A percentile compares a stretch with the other conserved stretches of the same genome.
These are phyloP conservation scores for Kryptolebias marmoratus DNA, from an alignment of 2,113 vertebrate genomes.

Conservation along the genomic window DNA sequence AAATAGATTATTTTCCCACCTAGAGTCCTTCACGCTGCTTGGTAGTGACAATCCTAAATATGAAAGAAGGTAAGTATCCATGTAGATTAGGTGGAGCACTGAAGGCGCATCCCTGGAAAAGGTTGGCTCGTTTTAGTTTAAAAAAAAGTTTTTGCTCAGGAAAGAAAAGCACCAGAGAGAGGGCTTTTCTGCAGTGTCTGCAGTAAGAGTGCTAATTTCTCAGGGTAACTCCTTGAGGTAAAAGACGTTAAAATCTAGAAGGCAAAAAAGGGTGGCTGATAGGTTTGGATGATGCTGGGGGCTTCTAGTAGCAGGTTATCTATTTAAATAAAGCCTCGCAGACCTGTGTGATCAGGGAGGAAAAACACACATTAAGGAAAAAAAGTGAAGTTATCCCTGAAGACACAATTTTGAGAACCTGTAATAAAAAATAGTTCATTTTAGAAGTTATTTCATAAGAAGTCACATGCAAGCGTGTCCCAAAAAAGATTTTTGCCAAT, in stretches of 20 bases:
- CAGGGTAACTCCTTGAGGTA: constrained; percentile 69
- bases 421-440: constrained; percentile 23
- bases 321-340: constrained; percentile 77
- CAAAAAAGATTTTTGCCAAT: background rate
- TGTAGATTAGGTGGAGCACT: constrained; percentile 64
- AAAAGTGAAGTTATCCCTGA: constrained; percentile 17
- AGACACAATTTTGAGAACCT: constrained; percentile 15
- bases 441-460: constrained; percentile 17
- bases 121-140: constrained; percentile 59
- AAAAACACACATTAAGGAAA: constrained; percentile 53
- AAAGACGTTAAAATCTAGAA: constrained; percentile 62
- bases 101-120: constrained; percentile 52
- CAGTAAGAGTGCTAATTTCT: constrained; percentile 73
- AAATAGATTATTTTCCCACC: constrained; percentile 74
- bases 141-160: constrained; percentile 59
- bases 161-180: constrained; percentile 67
- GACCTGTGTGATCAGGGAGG: constrained; percentile 53
- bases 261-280: constrained; percentile 54
- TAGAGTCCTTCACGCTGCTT: constrained; percentile 76
- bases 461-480: background rate
- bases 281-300: constrained; percentile 61
- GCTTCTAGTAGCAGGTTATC: constrained; percentile 78
- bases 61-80: constrained; percentile 68
- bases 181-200: constrained; percentile 75
- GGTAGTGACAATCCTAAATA: constrained; percentile 62